A percentile compares a stretch with the other conserved stretches of the same genome.
These are phyloP conservation scores for Psittacula cyanocephala DNA, from an alignment of 2,113 vertebrate species.

Conservation along the genomic window DNA sequence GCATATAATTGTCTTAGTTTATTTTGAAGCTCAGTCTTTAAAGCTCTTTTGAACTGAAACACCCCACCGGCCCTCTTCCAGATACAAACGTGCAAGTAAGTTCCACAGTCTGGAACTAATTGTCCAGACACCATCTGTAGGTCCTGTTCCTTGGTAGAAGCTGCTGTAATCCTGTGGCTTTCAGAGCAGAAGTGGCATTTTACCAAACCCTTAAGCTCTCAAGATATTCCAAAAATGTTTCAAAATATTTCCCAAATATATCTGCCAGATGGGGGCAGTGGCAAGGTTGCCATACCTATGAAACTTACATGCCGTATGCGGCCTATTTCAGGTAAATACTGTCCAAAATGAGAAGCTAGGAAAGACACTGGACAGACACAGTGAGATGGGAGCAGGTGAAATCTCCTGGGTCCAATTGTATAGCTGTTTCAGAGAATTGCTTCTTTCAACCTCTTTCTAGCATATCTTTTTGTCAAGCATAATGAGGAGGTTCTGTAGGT, in stretches of 20 bases:
- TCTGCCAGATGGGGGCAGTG: background rate
- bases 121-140: constrained; percentile 42
- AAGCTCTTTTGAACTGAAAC: constrained; percentile 8
- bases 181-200: constrained; percentile 6
- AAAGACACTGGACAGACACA: background rate
- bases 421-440: background rate
- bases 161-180: constrained; percentile 27
- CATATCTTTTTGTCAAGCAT: background rate
- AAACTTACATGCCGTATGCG: background rate
- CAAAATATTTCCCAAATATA: background rate
- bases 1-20: constrained; percentile 7
- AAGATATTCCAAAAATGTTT: constrained; percentile 37
- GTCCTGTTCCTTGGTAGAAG: background rate
- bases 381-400: background rate
- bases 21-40: constrained; percentile 10
- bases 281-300: background rate
- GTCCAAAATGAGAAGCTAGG: background rate
- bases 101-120: constrained; percentile 27
- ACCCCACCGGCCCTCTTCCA: background rate
- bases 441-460: background rate
- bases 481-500: background rate
- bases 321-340: background rate
- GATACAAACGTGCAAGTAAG: background rate
- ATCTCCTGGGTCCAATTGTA: background rate
- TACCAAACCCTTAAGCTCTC: background rate